Conservation (phyloP, 2,797 vertebrate species). For the Tenualosa thibaudeaui region DNA sequence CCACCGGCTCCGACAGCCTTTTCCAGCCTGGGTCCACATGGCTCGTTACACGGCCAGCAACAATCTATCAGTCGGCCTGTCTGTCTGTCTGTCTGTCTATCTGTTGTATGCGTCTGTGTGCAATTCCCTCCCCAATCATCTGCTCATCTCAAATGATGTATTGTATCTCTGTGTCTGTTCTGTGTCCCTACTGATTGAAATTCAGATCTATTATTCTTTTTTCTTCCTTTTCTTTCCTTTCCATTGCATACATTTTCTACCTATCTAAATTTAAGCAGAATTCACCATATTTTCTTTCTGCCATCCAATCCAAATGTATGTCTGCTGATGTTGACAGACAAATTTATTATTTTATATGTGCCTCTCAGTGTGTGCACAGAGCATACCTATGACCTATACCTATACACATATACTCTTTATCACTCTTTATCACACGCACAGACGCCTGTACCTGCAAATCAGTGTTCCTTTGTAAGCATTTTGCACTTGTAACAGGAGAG, state of each 20-base stretch:
- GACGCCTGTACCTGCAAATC: too few relatives aligned
- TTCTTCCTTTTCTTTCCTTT: not conserved
- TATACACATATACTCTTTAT: too few relatives aligned
- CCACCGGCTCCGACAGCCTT: conserved; percentile 42
- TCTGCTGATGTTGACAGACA: not conserved
- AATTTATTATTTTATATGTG: not conserved
- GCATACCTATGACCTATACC: too few relatives aligned
- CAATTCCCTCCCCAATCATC: not conserved
- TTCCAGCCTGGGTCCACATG: conserved; percentile 39
- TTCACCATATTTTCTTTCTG: not conserved
- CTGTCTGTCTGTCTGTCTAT: conserved; percentile 10
- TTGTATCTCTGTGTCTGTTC: not conserved
- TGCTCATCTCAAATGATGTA: not conserved
- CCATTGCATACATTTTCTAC: not conserved
- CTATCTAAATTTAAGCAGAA: not conserved
- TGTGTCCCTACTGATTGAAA: not conserved
- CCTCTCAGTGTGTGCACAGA: too few relatives aligned
- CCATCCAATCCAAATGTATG: not conserved
- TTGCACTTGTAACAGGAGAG: conserved; percentile 64
- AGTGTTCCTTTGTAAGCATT: not conserved
- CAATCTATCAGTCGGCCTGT: not conserved
- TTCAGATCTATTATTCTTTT: not conserved
- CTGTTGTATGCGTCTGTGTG: not conserved
- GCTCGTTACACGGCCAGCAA: conserved; percentile 7
- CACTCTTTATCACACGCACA: too few relatives aligned